Evolutionary conservation across 64 coral and sea anemone species (phyloP), one percentile per base, ranked within the genome.

Genomic region (Stylophora pistillata): DNA sequence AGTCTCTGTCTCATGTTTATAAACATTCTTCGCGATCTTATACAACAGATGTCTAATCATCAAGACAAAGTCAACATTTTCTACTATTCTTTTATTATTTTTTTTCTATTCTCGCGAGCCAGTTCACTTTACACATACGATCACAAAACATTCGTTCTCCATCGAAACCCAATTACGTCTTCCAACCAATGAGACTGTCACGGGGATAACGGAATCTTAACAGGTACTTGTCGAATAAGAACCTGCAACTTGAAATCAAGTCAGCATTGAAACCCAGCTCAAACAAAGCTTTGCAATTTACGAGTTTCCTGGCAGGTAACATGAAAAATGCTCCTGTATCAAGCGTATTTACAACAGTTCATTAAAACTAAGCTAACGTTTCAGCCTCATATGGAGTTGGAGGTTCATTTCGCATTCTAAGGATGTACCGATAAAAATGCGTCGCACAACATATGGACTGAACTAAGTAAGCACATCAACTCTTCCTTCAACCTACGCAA

Each of bases 231-330:
- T 15, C 23, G 21, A 58, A 68, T 25, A 81, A 81, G 18, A 81
- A 81, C 78, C 78, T 64, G 78, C 58, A 37, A 47, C 56, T 70
- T 55, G 61, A 84, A 68, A 68, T 84, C 61, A 84, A 84, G 80
- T 37, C 37, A n/a, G 5, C 23, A 62, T 57, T 62, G 78, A 61
- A 6, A 30, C 61, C 23, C 64, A 11, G n/a, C 21, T 53, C n/a
- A 25, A 23, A 53, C 53, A 9, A 53, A 69, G 28, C 69, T 34
- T 1, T 69, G 10, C 28, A 16, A 20, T 1, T 2, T 28, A 52
- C 2, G 20, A 70, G 5, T 25, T n/a, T 20, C 25, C 21, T 21
- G 10, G 52, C 53, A 32, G 2, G 16, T 18, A 63, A 27, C 37
- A 10, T 68, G 21, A 9, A 52, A 13, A 29, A 82, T 63, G 58